A percentile compares a stretch with the other conserved stretches of the same genome.
Evolutionary conservation across 2,113 vertebrate genomes (phyloP).

Genomic region (Orcinus orca): DNA sequence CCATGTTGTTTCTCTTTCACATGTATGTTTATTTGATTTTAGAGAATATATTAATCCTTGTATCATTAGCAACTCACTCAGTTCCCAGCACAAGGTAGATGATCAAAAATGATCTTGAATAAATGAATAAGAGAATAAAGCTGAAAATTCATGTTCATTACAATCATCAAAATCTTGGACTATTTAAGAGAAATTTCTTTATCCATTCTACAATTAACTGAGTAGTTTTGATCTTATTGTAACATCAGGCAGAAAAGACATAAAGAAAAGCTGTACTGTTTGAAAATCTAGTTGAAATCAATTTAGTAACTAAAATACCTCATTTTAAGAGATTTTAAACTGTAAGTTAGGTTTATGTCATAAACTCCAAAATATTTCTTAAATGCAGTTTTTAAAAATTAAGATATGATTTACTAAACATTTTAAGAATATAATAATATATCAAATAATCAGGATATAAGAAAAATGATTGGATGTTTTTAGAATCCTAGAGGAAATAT

Average conservation of each 20-base stretch:
- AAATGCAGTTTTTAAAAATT: background rate
- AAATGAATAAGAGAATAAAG: background rate
- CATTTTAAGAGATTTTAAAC: background rate
- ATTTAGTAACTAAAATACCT: background rate
- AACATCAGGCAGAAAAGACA: background rate
- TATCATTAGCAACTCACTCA: background rate
- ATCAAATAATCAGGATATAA: background rate
- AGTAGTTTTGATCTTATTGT: background rate
- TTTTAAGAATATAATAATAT: background rate
- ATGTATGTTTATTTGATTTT: background rate
- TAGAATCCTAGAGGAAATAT: background rate
- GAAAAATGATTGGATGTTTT: background rate
- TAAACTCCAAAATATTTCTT: background rate
- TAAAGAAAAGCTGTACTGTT: background rate
- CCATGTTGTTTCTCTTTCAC: background rate
- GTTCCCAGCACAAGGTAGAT: background rate
- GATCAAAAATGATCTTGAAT: background rate
- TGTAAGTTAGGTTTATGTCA: background rate
- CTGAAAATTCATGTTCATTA: background rate
- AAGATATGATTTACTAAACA: background rate
- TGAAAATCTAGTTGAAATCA: slow-evolving; percentile 19
- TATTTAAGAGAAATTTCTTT: background rate
- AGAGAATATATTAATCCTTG: background rate
- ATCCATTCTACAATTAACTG: background rate
- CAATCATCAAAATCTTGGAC: background rate